Evolutionary conservation across 2,797 vertebrate genomes (phyloP).

Genomic region (Pipistrellus pygmaeus): DNA sequence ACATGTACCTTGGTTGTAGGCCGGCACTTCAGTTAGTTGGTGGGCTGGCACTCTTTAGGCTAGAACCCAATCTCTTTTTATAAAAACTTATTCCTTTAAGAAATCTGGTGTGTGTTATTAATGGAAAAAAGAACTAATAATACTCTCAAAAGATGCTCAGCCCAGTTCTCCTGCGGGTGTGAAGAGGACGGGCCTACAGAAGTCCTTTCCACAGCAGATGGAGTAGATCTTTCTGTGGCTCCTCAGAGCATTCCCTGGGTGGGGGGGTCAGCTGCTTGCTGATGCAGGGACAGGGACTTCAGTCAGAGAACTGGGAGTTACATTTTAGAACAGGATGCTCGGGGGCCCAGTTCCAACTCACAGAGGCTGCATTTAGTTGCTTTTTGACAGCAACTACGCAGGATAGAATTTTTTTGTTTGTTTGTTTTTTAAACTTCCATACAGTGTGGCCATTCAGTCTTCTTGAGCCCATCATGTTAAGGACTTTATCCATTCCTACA

Average conservation of each 20-base stretch:
- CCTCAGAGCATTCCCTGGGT: background rate
- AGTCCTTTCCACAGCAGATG: background rate
- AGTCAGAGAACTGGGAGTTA: background rate
- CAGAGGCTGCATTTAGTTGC: conserved; percentile 51
- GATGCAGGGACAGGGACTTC: conserved; percentile 1
- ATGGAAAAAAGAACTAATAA: background rate
- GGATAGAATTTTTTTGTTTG: background rate
- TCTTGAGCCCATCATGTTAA: conserved; percentile 25
- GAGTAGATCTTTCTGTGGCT: background rate
- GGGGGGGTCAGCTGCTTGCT: background rate
- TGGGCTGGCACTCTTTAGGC: no score
- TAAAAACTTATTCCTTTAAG: background rate
- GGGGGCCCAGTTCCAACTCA: background rate
- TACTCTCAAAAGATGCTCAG: conserved; percentile 39
- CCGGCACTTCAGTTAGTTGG: no score
- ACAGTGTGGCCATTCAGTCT: conserved; percentile 49
- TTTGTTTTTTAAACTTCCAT: background rate
- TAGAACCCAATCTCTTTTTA: background rate
- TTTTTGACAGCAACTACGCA: conserved; percentile 45
- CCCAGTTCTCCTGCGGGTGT: background rate
- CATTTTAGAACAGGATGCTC: background rate
- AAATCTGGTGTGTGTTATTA: conserved; percentile 14
- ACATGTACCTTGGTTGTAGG: no score
- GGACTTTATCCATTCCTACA: background rate
- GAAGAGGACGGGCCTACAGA: background rate